Evolutionary conservation across 2,888 invertebrate species (phyloP), one percentile per base, ranked within the genome.

Genomic region (Andrena praecox): DNA sequence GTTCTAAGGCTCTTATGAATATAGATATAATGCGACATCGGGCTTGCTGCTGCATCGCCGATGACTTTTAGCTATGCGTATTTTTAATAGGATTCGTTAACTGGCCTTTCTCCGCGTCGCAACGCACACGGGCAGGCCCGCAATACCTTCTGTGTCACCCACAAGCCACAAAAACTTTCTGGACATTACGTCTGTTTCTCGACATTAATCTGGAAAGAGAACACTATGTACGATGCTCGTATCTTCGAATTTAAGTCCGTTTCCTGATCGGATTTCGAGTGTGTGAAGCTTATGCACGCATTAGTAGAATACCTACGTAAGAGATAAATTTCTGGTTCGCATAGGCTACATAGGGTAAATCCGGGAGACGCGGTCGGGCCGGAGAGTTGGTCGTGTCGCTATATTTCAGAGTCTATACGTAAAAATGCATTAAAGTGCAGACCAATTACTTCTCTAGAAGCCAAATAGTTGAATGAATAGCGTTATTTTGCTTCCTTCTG

Each of bases 1-100:
- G 84, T 87, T 85, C 85, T 91, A 91, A 91, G 89, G 84, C 90
- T 91, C 91, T 91, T 91, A 89, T 88, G 90, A 90, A 89, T 89
- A 85, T 81, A 84, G 80, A 78, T 77, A 75, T 83, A 80, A 77
- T 77, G 72, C 70, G 77, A 72, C 72, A 68, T 80, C 70, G 59
- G 85, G 84, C 50, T 63, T 56, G 64, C 35, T 62, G 60, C 2
- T 62, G 62, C 31, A 27, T 27, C 31, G 60, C n/a, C 78, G 73
- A 69, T 31, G 73, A 48, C 42, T 60, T 52, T 62, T 33, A 59
- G 33, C 69, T 75, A 66, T 76, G 80, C 86, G 73, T 84, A 87
- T 90, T 90, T 90, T 90, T 90, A 91, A 91, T 90, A 90, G 90
- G 90, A 90, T 90, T 90, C 86, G 77, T 83, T 85, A 88, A 89